Evolutionary conservation across 2,797 vertebrate genomes (phyloP).

Genomic region (Sebastes itinus): DNA sequence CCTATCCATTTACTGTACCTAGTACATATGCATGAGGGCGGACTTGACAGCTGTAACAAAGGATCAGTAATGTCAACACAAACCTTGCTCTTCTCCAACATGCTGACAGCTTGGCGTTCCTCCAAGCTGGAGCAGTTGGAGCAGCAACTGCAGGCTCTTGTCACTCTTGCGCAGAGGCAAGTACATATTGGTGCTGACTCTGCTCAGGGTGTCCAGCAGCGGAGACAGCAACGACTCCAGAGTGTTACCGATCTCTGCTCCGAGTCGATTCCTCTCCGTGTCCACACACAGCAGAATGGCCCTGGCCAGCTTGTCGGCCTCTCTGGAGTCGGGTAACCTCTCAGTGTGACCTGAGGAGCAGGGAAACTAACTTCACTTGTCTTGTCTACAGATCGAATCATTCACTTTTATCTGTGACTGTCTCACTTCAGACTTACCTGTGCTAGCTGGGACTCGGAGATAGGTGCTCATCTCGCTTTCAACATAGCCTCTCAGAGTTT

Average conservation of each 20-base stretch:
- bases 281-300: conserved; percentile 89
- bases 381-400: neutral
- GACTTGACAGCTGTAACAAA: neutral
- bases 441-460: conserved; percentile 79
- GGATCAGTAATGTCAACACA: conserved; percentile 20
- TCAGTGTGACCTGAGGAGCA: conserved; percentile 67
- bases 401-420: neutral
- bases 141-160: conserved; percentile 90
- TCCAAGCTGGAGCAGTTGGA: conserved; percentile 85
- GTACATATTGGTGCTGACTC: conserved; percentile 90
- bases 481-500: conserved; percentile 76
- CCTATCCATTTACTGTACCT: neutral
- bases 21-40: neutral
- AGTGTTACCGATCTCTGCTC: conserved; percentile 60
- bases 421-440: conserved; percentile 76
- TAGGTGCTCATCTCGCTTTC: conserved; percentile 79
- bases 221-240: conserved; percentile 87
- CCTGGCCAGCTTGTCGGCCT: conserved; percentile 87
- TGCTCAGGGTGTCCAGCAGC: conserved; percentile 88
- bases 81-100: conserved; percentile 50
- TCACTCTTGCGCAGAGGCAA: conserved; percentile 89
- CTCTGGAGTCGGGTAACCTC: conserved; percentile 83
- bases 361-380: neutral
- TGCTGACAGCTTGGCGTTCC: neutral
- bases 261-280: conserved; percentile 77